phyloP scores from a whole-genome alignment of 2,113 vertebrate species.

The Otis tarda region DNA sequence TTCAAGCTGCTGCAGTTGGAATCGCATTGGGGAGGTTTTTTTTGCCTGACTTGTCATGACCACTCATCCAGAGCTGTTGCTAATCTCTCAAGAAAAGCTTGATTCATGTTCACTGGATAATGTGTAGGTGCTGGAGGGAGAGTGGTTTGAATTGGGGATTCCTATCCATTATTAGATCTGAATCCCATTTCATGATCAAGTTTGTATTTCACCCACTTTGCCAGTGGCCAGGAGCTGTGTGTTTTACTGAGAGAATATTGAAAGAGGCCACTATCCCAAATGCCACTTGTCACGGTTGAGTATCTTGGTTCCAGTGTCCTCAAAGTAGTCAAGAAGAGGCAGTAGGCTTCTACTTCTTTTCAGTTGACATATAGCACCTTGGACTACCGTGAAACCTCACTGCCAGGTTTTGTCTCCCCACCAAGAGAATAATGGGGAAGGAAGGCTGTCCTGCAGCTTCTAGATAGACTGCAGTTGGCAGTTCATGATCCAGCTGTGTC shows the following conservation, averaged over 20 bases:
- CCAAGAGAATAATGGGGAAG: not conserved
- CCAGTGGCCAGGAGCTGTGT: not conserved
- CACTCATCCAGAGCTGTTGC: not conserved
- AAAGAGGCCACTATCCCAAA: not conserved
- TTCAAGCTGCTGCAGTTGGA: not conserved
- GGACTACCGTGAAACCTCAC: not conserved
- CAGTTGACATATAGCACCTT: not conserved
- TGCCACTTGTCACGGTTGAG: fast-evolving
- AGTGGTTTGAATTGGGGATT: not conserved
- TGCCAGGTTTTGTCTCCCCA: not conserved
- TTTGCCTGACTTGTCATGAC: not conserved
- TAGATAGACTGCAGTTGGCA: not conserved
- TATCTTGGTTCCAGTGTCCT: not conserved
- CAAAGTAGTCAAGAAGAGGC: not conserved
- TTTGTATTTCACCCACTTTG: not conserved
- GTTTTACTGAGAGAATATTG: not conserved
- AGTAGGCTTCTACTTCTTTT: not conserved
- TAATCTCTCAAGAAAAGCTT: not conserved
- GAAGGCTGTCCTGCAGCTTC: not conserved
- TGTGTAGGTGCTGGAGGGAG: not conserved
- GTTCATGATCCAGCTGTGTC: not conserved
- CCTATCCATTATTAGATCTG: not conserved
- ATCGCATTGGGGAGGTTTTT: not conserved
- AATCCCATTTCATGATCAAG: not conserved
- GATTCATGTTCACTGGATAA: not conserved